Evolutionary conservation across 2,888 invertebrate genomes (phyloP).

Genomic region (Heliconius charithonia): DNA sequence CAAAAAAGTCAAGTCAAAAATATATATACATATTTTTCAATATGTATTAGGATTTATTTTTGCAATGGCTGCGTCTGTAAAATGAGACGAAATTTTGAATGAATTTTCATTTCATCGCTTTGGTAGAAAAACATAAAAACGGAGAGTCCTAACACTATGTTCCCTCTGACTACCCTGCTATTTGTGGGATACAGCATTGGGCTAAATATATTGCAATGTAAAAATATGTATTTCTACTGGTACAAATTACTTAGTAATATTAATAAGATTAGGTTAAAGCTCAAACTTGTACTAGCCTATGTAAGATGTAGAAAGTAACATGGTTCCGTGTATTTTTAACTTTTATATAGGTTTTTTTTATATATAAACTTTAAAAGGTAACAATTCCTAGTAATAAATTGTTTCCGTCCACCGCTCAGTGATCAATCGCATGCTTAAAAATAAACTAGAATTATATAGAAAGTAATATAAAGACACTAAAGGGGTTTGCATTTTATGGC

Average conservation of each 20-base stretch:
- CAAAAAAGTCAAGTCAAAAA: no score
- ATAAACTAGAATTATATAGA: background rate
- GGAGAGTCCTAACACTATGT: background rate
- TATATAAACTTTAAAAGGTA: slow-evolving; percentile 1
- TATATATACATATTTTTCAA: no score
- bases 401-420: slow-evolving; percentile 8
- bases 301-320: slow-evolving; percentile 5
- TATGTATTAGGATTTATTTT: no score
- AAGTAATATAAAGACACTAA: no score
- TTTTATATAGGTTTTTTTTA: background rate
- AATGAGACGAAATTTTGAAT: background rate
- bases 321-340: slow-evolving; percentile 3
- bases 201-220: background rate
- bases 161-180: background rate
- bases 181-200: background rate
- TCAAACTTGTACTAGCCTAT: slow-evolving; percentile 12
- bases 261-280: slow-evolving; percentile 1
- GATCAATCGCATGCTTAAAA: background rate
- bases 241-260: slow-evolving; percentile 4
- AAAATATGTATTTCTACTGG: background rate
- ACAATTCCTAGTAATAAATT: slow-evolving; percentile 18
- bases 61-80: no score
- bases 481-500: no score
- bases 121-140: background rate
- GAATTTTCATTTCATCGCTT: background rate